Conservation (phyloP, 2,113 vertebrate species). For the Ascaphus truei region DNA sequence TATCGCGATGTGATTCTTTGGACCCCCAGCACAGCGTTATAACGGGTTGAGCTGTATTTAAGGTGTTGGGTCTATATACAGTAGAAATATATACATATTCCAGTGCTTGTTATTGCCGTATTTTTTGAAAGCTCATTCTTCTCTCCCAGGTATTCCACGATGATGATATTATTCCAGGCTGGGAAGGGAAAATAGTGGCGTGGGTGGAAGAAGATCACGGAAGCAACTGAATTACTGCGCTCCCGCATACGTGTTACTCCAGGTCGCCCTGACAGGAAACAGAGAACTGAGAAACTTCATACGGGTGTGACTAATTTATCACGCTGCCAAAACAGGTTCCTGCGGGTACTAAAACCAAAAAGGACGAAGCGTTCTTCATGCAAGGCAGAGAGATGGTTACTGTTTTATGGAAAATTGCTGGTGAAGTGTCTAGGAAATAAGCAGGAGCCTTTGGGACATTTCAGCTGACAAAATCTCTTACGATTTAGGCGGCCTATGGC, state of each 20-base stretch:
- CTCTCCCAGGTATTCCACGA: constrained; percentile 79
- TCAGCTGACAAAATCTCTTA: not conserved
- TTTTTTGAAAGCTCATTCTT: no score
- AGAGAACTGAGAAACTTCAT: not conserved
- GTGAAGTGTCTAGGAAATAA: not conserved
- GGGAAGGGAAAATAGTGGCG: constrained; percentile 97
- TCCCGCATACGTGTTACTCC: not conserved
- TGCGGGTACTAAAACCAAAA: constrained; percentile 20
- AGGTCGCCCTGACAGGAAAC: no score
- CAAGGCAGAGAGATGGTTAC: not conserved
- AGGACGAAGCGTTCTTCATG: not conserved
- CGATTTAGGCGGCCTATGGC: not conserved
- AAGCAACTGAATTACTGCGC: constrained; percentile 68
- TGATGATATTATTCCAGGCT: constrained; percentile 88
- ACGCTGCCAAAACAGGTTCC: constrained; percentile 23
- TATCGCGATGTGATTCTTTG: no score
- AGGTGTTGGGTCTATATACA: no score
- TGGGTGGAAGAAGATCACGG: constrained; percentile 93
- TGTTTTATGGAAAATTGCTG: not conserved
- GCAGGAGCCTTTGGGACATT: not conserved
- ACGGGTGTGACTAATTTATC: not conserved
- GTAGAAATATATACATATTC: no score
- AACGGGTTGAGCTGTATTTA: no score
- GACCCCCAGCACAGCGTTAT: no score
- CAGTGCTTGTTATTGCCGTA: no score